These are phyloP conservation scores for Sarcophaga caerulescens DNA, from an alignment of 2,888 invertebrate genomes.

Conservation along the genomic window DNA sequence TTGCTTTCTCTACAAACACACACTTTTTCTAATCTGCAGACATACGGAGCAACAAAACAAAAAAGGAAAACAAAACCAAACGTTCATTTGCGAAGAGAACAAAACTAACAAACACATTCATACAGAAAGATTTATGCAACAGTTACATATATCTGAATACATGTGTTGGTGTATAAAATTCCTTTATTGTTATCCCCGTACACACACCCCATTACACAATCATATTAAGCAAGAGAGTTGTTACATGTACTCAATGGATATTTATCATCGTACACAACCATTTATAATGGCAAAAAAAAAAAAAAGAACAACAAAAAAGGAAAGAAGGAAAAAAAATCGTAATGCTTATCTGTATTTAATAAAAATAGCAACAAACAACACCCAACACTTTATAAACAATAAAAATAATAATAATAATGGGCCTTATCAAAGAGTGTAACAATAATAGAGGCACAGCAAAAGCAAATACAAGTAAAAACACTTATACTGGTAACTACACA, in stretches of 20 bases:
- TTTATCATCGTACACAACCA: no score
- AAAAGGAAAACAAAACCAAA: not conserved
- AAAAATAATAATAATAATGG: conserved; percentile 40
- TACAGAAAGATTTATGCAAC: conserved; percentile 41
- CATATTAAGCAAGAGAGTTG: not conserved
- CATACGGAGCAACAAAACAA: not conserved
- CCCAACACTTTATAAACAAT: conserved; percentile 44
- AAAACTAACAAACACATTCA: conserved; percentile 21
- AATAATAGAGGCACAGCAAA: no score
- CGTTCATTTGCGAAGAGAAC: not conserved
- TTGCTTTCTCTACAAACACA: not conserved
- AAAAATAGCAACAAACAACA: conserved; percentile 4
- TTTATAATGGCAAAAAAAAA: no score
- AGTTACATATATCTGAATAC: not conserved
- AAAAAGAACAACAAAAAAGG: no score
- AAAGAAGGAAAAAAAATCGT: no score
- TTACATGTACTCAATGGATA: no score
- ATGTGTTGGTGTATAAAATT: not conserved
- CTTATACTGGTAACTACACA: conserved; percentile 40
- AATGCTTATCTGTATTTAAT: conserved; percentile 28
- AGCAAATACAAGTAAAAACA: conserved; percentile 1
- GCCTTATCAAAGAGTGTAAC: conserved; percentile 33
- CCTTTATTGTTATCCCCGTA: not conserved
- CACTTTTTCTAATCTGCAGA: not conserved
- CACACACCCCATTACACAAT: not conserved